These are phyloP conservation scores for Acanthoscelides obtectus DNA, from an alignment of 2,888 invertebrate genomes.

Conservation along the genomic window DNA sequence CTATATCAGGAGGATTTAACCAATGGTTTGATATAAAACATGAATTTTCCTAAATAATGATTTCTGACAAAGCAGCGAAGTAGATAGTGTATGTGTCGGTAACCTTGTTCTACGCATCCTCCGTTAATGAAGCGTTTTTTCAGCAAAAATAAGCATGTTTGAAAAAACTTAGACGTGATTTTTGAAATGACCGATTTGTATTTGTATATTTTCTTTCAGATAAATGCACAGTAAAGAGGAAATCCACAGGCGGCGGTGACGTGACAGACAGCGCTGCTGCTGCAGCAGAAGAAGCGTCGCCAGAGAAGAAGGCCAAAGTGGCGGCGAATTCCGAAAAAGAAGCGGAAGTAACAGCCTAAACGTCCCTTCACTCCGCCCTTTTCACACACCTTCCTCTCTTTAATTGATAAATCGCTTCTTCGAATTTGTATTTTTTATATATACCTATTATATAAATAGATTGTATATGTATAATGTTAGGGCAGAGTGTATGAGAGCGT, in stretches of 20 bases:
- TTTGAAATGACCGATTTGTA: no score
- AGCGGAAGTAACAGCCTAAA: background rate
- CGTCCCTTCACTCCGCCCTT: background rate
- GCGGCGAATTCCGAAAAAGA: slow-evolving; percentile 44
- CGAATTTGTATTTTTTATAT: slow-evolving; percentile 1
- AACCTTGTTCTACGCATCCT: no score
- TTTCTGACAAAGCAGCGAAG: no score
- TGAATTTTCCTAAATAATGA: no score
- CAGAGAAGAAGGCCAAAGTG: slow-evolving; percentile 68
- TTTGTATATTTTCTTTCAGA: background rate
- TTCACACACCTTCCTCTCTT: background rate
- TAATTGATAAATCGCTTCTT: slow-evolving; percentile 39
- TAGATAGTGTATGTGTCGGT: no score
- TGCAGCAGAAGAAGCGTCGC: slow-evolving; percentile 54
- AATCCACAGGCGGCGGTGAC: slow-evolving; percentile 54
- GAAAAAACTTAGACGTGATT: no score
- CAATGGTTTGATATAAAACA: no score
- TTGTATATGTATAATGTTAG: slow-evolving; percentile 33
- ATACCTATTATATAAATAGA: slow-evolving; percentile 12
- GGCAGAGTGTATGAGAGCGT: slow-evolving; percentile 22
- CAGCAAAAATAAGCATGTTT: no score
- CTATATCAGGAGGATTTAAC: no score
- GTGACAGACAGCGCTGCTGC: slow-evolving; percentile 44
- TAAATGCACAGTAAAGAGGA: slow-evolving; percentile 54
- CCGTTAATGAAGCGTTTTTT: no score